A percentile compares a stretch with the other conserved stretches of the same genome.
Evolutionary conservation across 2,113 vertebrate genomes (phyloP).

Genomic region (Calyptommatus sinebrachiatus): DNA sequence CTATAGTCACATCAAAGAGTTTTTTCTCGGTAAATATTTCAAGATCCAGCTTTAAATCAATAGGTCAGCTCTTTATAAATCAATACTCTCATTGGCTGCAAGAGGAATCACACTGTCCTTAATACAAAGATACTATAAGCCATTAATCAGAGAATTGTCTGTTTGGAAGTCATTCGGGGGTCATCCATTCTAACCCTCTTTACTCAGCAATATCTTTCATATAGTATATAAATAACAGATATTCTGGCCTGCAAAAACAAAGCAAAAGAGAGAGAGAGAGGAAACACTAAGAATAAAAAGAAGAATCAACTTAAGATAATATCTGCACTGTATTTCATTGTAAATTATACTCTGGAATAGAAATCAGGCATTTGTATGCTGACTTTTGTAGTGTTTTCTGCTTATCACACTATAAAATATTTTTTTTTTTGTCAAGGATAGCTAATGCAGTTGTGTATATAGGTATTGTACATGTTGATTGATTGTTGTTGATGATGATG

Average conservation of each 20-base stretch:
- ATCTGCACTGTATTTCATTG: too few relatives aligned
- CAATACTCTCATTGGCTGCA: slow-evolving; percentile 28
- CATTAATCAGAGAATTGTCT: slow-evolving; percentile 21
- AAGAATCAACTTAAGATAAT: too few relatives aligned
- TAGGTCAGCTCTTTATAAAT: slow-evolving; percentile 32
- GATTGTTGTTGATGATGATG: too few relatives aligned
- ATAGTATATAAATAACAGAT: neutral
- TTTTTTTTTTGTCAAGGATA: too few relatives aligned
- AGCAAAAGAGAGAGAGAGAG: too few relatives aligned
- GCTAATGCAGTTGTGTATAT: too few relatives aligned
- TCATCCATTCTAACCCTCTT: slow-evolving; percentile 7
- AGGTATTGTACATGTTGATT: too few relatives aligned
- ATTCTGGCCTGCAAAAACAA: neutral
- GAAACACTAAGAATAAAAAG: too few relatives aligned
- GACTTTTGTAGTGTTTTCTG: too few relatives aligned
- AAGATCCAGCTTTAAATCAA: slow-evolving; percentile 5
- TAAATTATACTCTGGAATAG: too few relatives aligned
- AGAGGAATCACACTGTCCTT: slow-evolving; percentile 8
- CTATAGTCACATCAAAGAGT: slow-evolving; percentile 17
- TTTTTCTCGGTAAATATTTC: slow-evolving; percentile 20
- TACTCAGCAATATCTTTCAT: neutral
- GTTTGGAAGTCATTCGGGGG: slow-evolving; percentile 20
- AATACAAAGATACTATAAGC: slow-evolving; percentile 6
- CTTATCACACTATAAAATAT: too few relatives aligned
- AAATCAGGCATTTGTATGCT: too few relatives aligned